Evolutionary conservation across 2,797 vertebrate genomes (phyloP).

Genomic region (Acipenser oxyrinchus): DNA sequence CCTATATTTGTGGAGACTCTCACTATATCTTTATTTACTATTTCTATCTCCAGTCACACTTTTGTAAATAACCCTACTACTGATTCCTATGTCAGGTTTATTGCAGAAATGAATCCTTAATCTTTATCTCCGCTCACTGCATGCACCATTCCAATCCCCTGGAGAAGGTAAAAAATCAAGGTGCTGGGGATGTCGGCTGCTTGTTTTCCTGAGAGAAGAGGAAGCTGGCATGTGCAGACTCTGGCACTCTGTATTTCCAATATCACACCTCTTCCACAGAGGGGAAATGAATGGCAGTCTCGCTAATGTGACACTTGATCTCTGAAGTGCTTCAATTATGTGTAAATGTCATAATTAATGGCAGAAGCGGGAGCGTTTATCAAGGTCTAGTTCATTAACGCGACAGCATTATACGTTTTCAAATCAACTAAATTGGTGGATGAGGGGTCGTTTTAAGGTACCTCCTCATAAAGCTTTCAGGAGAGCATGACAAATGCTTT

Average conservation of each 20-base stretch:
- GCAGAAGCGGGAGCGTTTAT: background rate
- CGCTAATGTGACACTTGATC: background rate
- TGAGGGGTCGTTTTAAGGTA: background rate
- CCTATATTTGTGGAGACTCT: too few relatives aligned
- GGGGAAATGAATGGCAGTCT: background rate
- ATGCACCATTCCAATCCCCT: too few relatives aligned
- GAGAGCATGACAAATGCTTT: too few relatives aligned
- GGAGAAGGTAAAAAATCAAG: too few relatives aligned
- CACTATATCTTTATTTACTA: too few relatives aligned
- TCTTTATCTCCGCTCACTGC: too few relatives aligned
- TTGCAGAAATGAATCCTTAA: too few relatives aligned
- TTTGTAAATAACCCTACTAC: too few relatives aligned
- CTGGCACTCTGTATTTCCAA: background rate
- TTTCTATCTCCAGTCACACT: too few relatives aligned
- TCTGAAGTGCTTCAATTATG: slow-evolving; percentile 2
- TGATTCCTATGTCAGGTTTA: too few relatives aligned
- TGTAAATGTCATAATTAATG: background rate
- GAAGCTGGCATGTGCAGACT: background rate
- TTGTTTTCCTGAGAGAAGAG: background rate
- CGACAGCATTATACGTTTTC: background rate
- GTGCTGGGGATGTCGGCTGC: background rate
- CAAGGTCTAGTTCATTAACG: background rate
- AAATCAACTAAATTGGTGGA: background rate
- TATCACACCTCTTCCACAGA: background rate
- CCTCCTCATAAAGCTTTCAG: background rate